These are phyloP conservation scores for Myiopsitta monachus DNA, from an alignment of 2,113 vertebrate genomes.

Conservation along the genomic window DNA sequence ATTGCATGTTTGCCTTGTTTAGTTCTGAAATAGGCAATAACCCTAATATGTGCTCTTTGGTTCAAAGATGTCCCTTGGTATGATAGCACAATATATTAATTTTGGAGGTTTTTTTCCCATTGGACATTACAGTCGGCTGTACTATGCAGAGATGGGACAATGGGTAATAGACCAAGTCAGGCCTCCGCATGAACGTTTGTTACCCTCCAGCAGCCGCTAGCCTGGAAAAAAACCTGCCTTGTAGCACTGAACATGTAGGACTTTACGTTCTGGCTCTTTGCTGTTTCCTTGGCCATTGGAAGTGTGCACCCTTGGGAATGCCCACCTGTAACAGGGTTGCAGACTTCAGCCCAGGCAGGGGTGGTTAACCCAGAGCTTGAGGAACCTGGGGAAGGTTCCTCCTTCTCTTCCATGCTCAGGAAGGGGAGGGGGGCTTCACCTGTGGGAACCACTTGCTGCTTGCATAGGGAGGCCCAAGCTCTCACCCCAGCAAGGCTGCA, in stretches of 20 bases:
- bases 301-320: background rate
- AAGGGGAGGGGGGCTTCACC: background rate
- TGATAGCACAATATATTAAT: background rate
- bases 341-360: background rate
- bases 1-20: background rate
- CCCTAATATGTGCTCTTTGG: background rate
- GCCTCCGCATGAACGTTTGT: background rate
- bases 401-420: accelerated
- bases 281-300: background rate
- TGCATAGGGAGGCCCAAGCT: background rate
- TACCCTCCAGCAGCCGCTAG: background rate
- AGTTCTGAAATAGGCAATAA: background rate
- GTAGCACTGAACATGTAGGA: background rate
- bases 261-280: background rate
- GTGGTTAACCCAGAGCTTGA: background rate
- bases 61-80: background rate
- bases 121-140: background rate
- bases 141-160: background rate
- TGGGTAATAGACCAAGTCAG: background rate
- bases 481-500: background rate
- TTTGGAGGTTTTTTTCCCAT: background rate
- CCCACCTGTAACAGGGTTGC: accelerated
- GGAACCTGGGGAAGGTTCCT: background rate
- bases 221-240: background rate
- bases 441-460: background rate